Evolutionary conservation across 37 sponge, comb jelly and placozoan genomes (phyloP).

Genomic region (Cladorhizidae sp.): DNA sequence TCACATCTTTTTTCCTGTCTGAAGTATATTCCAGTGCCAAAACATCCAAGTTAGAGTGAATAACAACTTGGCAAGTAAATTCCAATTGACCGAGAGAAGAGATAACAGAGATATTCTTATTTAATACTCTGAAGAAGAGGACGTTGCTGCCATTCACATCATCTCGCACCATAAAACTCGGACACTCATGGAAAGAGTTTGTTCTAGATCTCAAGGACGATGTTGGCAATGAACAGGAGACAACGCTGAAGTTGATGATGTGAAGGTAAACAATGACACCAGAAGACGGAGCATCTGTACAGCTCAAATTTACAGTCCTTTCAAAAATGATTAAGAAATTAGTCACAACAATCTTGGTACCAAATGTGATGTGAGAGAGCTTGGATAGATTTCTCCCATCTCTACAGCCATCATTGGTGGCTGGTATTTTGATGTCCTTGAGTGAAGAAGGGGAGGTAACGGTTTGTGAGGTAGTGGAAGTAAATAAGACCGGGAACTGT

Average conservation of each 20-base stretch:
- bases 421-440: no score
- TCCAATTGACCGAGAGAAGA: not conserved
- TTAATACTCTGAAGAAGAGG: slow-evolving; percentile 8
- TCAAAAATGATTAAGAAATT: not conserved
- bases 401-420: no score
- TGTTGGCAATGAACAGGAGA: not conserved
- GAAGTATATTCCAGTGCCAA: not conserved
- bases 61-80: slow-evolving; percentile 8
- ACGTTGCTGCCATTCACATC: not conserved
- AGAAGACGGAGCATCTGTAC: not conserved
- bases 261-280: not conserved
- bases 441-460: not conserved
- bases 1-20: not conserved
- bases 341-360: not conserved
- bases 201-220: not conserved
- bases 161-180: not conserved
- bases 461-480: not conserved
- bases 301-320: not conserved
- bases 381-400: not conserved
- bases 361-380: not conserved
- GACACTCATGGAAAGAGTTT: not conserved
- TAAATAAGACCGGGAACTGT: slow-evolving; percentile 13
- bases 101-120: slow-evolving; percentile 1
- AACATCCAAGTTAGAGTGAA: not conserved
- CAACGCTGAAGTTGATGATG: not conserved